Conservation (phyloP, 2,113 vertebrate species). For the Lethenteron camtschaticum region DNA sequence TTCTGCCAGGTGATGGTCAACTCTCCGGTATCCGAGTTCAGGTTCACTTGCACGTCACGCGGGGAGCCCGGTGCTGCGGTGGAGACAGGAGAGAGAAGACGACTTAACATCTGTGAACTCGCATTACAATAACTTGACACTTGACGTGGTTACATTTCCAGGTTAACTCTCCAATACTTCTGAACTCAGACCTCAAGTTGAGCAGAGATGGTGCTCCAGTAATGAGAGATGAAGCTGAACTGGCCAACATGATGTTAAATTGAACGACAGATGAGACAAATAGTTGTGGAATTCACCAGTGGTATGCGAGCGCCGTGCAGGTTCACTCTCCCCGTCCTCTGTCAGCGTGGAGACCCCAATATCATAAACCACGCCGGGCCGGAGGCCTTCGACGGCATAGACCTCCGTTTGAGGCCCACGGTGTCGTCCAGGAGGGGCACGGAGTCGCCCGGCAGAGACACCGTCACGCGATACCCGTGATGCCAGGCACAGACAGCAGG, state of each 20-base stretch:
- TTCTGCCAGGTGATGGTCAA: not conserved
- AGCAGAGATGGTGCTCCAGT: no score
- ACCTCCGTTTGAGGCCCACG: slow-evolving; percentile 53
- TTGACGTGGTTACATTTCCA: no score
- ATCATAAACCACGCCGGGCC: slow-evolving; percentile 90
- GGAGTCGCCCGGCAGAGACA: slow-evolving; percentile 69
- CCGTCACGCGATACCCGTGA: slow-evolving; percentile 91
- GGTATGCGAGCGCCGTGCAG: slow-evolving; percentile 68
- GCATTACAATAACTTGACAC: not conserved
- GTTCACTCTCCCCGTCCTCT: slow-evolving; percentile 69
- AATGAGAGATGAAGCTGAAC: no score
- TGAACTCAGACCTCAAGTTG: no score
- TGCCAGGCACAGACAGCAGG: slow-evolving; percentile 55
- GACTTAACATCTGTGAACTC: not conserved
- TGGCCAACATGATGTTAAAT: no score
- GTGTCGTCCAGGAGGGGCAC: slow-evolving; percentile 80
- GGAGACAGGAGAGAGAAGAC: not conserved
- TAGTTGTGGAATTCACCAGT: slow-evolving; percentile 42
- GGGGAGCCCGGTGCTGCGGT: not conserved
- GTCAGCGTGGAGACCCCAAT: slow-evolving; percentile 78
- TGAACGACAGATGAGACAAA: no score
- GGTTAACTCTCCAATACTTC: no score
- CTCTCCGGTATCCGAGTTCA: not conserved
- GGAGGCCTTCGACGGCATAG: slow-evolving; percentile 75
- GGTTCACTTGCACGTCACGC: not conserved